A percentile compares a stretch with the other conserved stretches of the same genome.
Evolutionary conservation across 2,113 vertebrate genomes (phyloP).

Genomic region (Anarrhichthys ocellatus): DNA sequence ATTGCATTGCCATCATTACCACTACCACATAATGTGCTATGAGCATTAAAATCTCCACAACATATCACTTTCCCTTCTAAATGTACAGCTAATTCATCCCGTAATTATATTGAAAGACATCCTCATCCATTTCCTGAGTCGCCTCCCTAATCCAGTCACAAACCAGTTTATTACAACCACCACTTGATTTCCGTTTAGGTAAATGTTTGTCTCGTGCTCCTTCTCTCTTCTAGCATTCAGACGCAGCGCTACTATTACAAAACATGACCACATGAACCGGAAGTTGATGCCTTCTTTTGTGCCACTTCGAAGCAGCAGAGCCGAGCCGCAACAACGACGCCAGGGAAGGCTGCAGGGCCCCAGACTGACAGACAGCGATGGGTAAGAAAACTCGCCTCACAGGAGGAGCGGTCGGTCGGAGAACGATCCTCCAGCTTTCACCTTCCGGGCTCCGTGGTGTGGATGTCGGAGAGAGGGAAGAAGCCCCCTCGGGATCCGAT

Average conservation of each 20-base stretch:
- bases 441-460: slow-evolving; percentile 85
- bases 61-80: background rate
- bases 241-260: background rate
- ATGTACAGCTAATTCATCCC: background rate
- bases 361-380: slow-evolving; percentile 61
- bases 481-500: slow-evolving; percentile 85
- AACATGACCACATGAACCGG: slow-evolving; percentile 53
- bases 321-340: slow-evolving; percentile 14
- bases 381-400: slow-evolving; percentile 89
- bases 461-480: slow-evolving; percentile 79
- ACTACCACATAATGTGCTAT: background rate
- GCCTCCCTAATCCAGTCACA: too few species aligned
- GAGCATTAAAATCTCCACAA: background rate
- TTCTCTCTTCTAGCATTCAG: background rate
- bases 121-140: too few species aligned
- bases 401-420: slow-evolving; percentile 86
- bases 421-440: slow-evolving; percentile 94
- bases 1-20: background rate
- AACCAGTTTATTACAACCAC: background rate
- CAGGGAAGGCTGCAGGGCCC: slow-evolving; percentile 23
- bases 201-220: background rate
- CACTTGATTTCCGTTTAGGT: background rate
- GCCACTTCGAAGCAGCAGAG: background rate
- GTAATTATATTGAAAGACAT: too few species aligned
- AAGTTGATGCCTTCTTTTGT: slow-evolving; percentile 41